phyloP scores from a whole-genome alignment of 2,888 invertebrate species.

The Dasysyrphus tricinctus region DNA sequence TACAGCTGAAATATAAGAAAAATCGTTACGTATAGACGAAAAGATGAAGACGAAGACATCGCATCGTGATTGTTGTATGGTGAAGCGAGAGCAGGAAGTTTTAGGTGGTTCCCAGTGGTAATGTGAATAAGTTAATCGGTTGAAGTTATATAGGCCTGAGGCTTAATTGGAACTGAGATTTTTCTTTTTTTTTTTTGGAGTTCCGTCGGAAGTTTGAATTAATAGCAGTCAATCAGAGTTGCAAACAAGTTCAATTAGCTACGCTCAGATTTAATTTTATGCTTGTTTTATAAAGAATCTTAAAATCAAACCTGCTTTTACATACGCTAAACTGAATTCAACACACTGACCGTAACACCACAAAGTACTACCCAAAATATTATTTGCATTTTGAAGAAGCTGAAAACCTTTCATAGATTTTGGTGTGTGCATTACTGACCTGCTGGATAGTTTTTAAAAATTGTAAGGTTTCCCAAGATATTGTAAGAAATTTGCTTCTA shows the following conservation, averaged over 20 bases:
- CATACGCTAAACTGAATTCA: too few species aligned
- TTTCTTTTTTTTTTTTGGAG: constrained; percentile 27
- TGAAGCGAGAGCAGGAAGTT: constrained; percentile 50
- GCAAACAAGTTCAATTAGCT: constrained; percentile 22
- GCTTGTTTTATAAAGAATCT: background rate
- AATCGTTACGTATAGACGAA: constrained; percentile 40
- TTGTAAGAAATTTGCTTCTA: too few species aligned
- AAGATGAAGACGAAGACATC: background rate
- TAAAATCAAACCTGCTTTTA: background rate
- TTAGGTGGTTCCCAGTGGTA: constrained; percentile 38
- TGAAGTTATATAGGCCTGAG: background rate
- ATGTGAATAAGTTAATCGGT: constrained; percentile 44
- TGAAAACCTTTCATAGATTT: too few species aligned
- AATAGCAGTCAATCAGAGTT: constrained; percentile 11
- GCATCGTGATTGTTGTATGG: constrained; percentile 43
- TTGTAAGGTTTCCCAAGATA: too few species aligned
- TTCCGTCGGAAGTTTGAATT: constrained; percentile 59
- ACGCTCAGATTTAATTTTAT: background rate
- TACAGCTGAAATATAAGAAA: constrained; percentile 45
- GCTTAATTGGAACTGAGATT: constrained; percentile 55
- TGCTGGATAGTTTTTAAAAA: too few species aligned
- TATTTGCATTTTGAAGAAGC: too few species aligned
- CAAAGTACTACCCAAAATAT: too few species aligned
- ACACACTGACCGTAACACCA: too few species aligned
- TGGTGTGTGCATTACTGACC: too few species aligned